Evolutionary conservation across 2,888 invertebrate genomes (phyloP).

Genomic region (Prenolepis imparis): DNA sequence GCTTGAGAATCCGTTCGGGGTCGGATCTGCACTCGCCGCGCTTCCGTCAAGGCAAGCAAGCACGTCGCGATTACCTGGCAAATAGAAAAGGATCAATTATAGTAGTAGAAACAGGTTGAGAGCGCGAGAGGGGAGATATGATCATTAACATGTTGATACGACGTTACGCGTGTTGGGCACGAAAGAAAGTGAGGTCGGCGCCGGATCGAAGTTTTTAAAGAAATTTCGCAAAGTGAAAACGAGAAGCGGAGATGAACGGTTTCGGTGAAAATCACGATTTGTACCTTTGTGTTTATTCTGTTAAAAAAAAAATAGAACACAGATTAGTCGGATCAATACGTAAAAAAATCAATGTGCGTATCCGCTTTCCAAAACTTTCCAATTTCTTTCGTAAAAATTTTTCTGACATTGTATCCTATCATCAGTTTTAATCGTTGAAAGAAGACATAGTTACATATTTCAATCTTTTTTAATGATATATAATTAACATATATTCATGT

Average conservation of each 20-base stretch:
- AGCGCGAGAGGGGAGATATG: not conserved
- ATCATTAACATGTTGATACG: slow-evolving; percentile 45
- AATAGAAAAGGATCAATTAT: slow-evolving; percentile 29
- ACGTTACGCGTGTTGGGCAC: slow-evolving; percentile 55
- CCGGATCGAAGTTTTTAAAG: slow-evolving; percentile 32
- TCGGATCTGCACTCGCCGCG: slow-evolving; percentile 86
- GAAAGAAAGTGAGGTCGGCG: slow-evolving; percentile 33
- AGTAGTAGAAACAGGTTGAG: not conserved
- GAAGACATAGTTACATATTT: not conserved
- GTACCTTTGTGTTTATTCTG: not conserved
- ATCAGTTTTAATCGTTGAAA: not conserved
- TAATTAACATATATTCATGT: not conserved
- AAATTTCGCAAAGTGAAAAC: slow-evolving; percentile 39
- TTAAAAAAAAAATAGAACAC: not conserved
- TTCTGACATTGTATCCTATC: not conserved
- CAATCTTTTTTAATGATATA: not conserved
- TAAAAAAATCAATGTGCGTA: not conserved
- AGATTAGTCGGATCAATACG: not conserved
- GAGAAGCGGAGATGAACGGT: not conserved
- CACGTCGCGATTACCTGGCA: slow-evolving; percentile 82
- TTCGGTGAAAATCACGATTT: slow-evolving; percentile 12
- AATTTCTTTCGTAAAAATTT: not conserved
- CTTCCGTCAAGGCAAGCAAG: slow-evolving; percentile 81
- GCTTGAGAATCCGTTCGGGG: slow-evolving; percentile 86
- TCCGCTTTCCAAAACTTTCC: slow-evolving; percentile 22